Evolutionary conservation across 2,888 invertebrate species (phyloP).

Genomic region (Cheilosia variabilis): DNA sequence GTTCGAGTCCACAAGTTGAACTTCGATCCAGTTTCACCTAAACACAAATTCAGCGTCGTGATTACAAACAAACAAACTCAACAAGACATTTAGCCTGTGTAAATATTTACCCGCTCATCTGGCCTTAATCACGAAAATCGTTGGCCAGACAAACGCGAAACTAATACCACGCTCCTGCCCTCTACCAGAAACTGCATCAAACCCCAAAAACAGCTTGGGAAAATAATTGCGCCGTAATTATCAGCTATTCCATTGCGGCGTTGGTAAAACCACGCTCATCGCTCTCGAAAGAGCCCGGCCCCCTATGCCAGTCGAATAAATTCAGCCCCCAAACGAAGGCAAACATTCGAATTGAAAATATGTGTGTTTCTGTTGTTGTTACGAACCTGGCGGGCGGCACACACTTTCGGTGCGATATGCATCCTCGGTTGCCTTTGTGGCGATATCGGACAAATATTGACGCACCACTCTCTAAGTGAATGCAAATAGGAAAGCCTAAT

Average conservation of each 20-base stretch:
- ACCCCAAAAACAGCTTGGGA: constrained; percentile 23
- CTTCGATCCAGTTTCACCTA: background rate
- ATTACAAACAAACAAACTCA: constrained; percentile 19
- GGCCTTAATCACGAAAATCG: background rate
- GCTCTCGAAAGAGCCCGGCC: no score
- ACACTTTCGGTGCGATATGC: constrained; percentile 4
- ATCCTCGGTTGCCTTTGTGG: constrained; percentile 64
- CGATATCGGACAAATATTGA: constrained; percentile 65
- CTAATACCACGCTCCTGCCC: constrained; percentile 1
- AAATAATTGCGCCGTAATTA: constrained; percentile 48
- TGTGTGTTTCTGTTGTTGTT: constrained; percentile 35
- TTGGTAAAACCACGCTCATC: constrained; percentile 33
- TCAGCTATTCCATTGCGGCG: constrained; percentile 32
- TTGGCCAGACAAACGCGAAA: constrained; percentile 30
- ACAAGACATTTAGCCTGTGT: constrained; percentile 33
- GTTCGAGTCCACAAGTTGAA: background rate
- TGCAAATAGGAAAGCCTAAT: constrained; percentile 75
- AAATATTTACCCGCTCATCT: constrained; percentile 10
- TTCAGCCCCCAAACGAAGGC: constrained; percentile 25
- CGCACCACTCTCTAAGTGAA: constrained; percentile 74
- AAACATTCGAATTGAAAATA: constrained; percentile 63
- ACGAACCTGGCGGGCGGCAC: constrained; percentile 10
- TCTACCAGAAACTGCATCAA: background rate
- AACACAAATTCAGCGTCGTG: background rate
- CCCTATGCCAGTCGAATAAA: background rate